Percentiles rank a stretch among this genome's conserved stretches.
Evolutionary conservation across 1,140 invertebrate genomes (phyloP).

Genomic region (Tetramorium parvispinum): DNA sequence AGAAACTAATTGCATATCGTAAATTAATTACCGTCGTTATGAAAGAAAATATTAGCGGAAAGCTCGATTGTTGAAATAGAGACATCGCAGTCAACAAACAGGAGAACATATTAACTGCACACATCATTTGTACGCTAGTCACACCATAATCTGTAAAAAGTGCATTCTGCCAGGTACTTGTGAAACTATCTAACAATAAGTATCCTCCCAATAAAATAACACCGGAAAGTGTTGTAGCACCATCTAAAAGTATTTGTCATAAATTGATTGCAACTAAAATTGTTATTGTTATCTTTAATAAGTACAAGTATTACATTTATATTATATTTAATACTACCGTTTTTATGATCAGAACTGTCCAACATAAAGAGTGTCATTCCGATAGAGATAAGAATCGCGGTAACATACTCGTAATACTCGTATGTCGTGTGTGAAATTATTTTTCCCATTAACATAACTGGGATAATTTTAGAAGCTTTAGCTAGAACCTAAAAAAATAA

Average conservation of each 20-base stretch:
- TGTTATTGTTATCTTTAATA: too few relatives aligned
- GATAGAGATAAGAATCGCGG: constrained; percentile 94
- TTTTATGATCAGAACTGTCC: constrained; percentile 87
- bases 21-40: constrained; percentile 88
- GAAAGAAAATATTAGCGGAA: constrained; percentile 92
- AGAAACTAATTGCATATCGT: neutral
- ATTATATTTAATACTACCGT: constrained; percentile 76
- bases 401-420: constrained; percentile 96
- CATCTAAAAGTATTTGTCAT: constrained; percentile 80
- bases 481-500: constrained; percentile 91
- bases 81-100: constrained; percentile 96
- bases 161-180: constrained; percentile 98
- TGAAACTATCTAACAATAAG: constrained; percentile 98
- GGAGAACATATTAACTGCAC: constrained; percentile 98
- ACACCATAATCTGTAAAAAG: constrained; percentile 94
- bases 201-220: constrained; percentile 95
- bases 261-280: constrained; percentile 59
- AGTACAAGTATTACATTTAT: too few relatives aligned
- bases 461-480: constrained; percentile 97
- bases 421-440: constrained; percentile 95
- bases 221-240: constrained; percentile 94
- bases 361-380: constrained; percentile 97
- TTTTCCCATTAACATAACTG: constrained; percentile 99
- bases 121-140: constrained; percentile 98
- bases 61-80: constrained; percentile 94